phyloP scores from a whole-genome alignment of 2,888 invertebrate species.

The Tubiluchus corallicola region DNA sequence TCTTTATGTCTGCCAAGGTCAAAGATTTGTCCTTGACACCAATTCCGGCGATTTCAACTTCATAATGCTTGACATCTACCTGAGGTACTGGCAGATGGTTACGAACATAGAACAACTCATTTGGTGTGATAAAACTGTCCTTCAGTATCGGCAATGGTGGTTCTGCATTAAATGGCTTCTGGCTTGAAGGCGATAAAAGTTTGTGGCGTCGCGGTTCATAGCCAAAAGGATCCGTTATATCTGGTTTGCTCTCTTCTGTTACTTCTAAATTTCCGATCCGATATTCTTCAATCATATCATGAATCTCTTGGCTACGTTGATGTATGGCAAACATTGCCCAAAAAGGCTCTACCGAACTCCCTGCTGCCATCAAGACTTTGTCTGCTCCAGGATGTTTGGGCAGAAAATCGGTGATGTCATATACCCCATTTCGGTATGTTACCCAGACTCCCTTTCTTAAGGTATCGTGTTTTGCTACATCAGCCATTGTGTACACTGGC shows the following conservation, averaged over 20 bases:
- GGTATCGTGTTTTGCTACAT: conserved; percentile 51
- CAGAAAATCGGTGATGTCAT: conserved; percentile 81
- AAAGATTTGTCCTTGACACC: too few species aligned
- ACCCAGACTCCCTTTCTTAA: conserved; percentile 37
- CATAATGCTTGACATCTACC: too few species aligned
- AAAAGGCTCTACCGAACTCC: conserved; percentile 68
- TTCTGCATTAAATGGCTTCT: not conserved
- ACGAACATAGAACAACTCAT: not conserved
- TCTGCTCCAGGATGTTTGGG: conserved; percentile 59
- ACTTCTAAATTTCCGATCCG: too few species aligned
- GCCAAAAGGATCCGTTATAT: too few species aligned
- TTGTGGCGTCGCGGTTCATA: too few species aligned
- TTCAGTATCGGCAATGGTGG: not conserved
- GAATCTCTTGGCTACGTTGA: too few species aligned
- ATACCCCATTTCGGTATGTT: conserved; percentile 50
- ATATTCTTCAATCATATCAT: too few species aligned
- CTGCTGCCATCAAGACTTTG: conserved; percentile 74
- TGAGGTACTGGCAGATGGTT: conserved; percentile 1
- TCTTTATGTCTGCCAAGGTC: too few species aligned
- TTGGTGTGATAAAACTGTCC: not conserved
- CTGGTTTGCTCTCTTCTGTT: too few species aligned
- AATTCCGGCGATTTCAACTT: too few species aligned
- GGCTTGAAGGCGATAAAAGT: too few species aligned
- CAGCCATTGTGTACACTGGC: conserved; percentile 46
- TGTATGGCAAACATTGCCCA: too few species aligned